These are phyloP conservation scores for Ips typographus DNA, from an alignment of 1,140 invertebrate genomes.

Conservation along the genomic window DNA sequence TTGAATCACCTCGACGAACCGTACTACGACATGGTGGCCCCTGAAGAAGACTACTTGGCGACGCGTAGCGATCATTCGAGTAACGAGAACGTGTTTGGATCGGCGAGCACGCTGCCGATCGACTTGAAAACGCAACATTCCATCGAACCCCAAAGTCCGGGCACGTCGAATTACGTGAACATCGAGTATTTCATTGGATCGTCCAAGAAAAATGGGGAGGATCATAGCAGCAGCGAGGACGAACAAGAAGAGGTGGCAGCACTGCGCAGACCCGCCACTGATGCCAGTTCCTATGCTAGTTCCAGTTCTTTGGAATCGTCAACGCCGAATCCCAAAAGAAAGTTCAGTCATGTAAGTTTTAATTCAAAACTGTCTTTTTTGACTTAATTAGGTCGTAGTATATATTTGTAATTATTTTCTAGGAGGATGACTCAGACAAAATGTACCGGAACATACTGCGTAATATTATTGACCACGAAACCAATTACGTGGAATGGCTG, in stretches of 20 bases:
- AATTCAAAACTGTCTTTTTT: neutral
- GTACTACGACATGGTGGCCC: constrained; percentile 80
- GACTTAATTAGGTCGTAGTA: neutral
- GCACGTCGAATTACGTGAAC: constrained; percentile 83
- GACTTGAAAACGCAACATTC: constrained; percentile 52
- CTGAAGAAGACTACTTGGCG: constrained; percentile 66
- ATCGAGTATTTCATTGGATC: constrained; percentile 84
- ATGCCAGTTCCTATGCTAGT: constrained; percentile 50
- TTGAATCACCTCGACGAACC: constrained; percentile 65
- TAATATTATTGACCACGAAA: constrained; percentile 89
- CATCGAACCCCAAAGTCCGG: constrained; percentile 69
- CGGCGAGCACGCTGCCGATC: constrained; percentile 61
- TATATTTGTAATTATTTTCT: constrained; percentile 6
- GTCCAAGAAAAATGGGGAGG: constrained; percentile 43
- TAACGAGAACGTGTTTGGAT: constrained; percentile 62
- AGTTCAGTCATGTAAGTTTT: constrained; percentile 47
- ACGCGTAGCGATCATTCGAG: constrained; percentile 57
- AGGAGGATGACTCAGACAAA: constrained; percentile 61
- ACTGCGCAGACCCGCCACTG: constrained; percentile 43
- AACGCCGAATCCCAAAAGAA: constrained; percentile 47
- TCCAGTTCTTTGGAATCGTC: constrained; percentile 53
- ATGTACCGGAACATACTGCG: constrained; percentile 82
- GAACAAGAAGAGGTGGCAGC: constrained; percentile 53
- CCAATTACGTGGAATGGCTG: constrained; percentile 84
- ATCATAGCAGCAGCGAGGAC: constrained; percentile 51